A percentile compares a stretch with the other conserved stretches of the same genome.
Conservation (phyloP, 1,140 invertebrate genomes). For the Pachyrhynchus sulphureomaculatus region DNA sequence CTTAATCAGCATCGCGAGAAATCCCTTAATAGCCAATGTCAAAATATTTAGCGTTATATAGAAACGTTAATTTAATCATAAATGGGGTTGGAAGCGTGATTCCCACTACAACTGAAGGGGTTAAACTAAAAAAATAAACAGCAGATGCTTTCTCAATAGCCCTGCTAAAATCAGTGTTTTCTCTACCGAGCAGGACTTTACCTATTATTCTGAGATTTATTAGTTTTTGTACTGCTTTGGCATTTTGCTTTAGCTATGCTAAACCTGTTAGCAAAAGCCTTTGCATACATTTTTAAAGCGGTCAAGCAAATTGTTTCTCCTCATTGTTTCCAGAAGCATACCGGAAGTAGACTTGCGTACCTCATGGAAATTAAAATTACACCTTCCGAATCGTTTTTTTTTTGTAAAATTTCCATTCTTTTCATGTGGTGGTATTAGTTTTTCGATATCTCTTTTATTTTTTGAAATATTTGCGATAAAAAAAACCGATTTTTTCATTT, state of each 20-base stretch:
- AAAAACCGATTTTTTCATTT: too few relatives aligned
- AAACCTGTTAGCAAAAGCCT: constrained; percentile 75
- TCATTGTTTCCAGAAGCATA: constrained; percentile 75
- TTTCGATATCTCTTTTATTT: too few relatives aligned
- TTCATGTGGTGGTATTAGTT: too few relatives aligned
- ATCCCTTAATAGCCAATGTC: too few relatives aligned
- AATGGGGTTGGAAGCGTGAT: too few relatives aligned
- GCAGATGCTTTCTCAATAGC: constrained; percentile 62
- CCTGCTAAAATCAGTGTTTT: constrained; percentile 60
- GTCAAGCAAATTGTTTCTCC: constrained; percentile 71
- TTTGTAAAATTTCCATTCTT: too few relatives aligned
- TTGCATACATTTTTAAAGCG: constrained; percentile 69
- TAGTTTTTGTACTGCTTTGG: constrained; percentile 64
- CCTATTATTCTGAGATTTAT: constrained; percentile 67
- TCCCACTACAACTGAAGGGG: too few relatives aligned
- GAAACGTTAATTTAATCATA: too few relatives aligned
- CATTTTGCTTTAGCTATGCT: constrained; percentile 69
- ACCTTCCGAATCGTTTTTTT: constrained; percentile 65
- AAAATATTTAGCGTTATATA: too few relatives aligned
- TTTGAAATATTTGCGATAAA: too few relatives aligned
- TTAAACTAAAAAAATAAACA: constrained; percentile 62
- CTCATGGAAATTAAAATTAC: constrained; percentile 77
- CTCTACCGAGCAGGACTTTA: constrained; percentile 65
- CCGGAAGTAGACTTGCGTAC: constrained; percentile 69
- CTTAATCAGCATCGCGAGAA: too few relatives aligned